A percentile compares a stretch with the other conserved stretches of the same genome.
Evolutionary conservation across 2,797 vertebrate genomes (phyloP).

Genomic region (Chaetophractus vellerosus): DNA sequence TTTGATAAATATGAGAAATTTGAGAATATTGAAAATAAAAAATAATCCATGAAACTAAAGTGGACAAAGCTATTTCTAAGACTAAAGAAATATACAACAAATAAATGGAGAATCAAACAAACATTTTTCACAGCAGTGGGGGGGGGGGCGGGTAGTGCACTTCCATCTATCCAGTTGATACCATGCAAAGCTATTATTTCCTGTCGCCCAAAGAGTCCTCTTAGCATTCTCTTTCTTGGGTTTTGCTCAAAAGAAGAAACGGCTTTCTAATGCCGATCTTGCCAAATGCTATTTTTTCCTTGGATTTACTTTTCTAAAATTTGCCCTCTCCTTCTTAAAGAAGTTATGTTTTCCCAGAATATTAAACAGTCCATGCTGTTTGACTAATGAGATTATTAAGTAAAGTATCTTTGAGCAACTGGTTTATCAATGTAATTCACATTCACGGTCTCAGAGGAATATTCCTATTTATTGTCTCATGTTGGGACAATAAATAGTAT

Average conservation of each 20-base stretch:
- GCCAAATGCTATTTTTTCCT: conserved; percentile 26
- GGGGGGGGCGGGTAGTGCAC: neutral
- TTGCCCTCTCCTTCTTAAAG: neutral
- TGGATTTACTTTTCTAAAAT: conserved; percentile 53
- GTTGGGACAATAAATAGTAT: conserved; percentile 65
- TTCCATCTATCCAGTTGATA: neutral
- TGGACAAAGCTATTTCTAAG: conserved; percentile 28
- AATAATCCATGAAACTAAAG: neutral
- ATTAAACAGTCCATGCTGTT: neutral
- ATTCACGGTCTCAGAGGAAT: conserved; percentile 78
- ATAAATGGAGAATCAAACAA: conserved; percentile 17
- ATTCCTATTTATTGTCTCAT: conserved; percentile 69
- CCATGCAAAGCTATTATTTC: neutral
- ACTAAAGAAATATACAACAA: conserved; percentile 12
- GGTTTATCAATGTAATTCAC: conserved; percentile 66
- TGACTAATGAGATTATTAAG: conserved; percentile 71
- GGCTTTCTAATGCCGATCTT: neutral
- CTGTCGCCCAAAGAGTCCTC: neutral
- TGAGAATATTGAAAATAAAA: conserved; percentile 34
- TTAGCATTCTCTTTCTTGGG: conserved; percentile 13
- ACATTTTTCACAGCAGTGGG: neutral
- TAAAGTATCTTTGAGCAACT: conserved; percentile 60
- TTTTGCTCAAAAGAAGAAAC: conserved; percentile 35
- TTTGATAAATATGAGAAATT: conserved; percentile 32
- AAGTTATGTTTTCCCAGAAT: neutral